Conservation (phyloP, 1,140 invertebrate species). For the Drosophila bocki region DNA sequence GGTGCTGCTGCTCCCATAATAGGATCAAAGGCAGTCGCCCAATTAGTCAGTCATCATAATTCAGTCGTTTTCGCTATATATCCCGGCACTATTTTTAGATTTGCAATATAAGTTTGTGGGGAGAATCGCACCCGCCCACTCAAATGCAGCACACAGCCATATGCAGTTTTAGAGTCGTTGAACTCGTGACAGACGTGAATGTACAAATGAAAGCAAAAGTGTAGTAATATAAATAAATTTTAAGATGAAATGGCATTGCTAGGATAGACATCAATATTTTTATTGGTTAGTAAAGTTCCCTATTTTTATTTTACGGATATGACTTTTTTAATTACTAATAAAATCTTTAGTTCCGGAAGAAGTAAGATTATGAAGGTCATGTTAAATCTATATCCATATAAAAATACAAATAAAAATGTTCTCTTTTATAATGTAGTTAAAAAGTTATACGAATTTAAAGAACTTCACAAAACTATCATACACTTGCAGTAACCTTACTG, state of each 20-base stretch:
- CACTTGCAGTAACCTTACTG: neutral
- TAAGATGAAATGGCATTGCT: slow-evolving; percentile 11
- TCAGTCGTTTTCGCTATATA: slow-evolving; percentile 10
- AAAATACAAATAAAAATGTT: neutral
- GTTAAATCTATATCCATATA: neutral
- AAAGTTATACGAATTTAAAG: neutral
- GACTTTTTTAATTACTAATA: neutral
- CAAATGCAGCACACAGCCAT: slow-evolving; percentile 8
- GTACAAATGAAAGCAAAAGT: slow-evolving; percentile 50
- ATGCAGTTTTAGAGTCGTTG: slow-evolving; percentile 44
- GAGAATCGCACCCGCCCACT: slow-evolving; percentile 10
- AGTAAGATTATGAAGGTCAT: neutral
- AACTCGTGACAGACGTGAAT: slow-evolving; percentile 17
- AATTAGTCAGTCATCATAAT: slow-evolving; percentile 54
- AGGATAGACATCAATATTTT: slow-evolving; percentile 3
- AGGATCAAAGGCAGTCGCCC: slow-evolving; percentile 52
- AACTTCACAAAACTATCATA: neutral
- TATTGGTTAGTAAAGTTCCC: neutral
- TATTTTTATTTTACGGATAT: neutral
- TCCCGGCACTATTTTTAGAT: slow-evolving; percentile 37
- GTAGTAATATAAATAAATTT: neutral
- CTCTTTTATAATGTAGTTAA: no score
- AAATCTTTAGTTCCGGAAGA: neutral
- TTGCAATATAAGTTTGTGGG: neutral
- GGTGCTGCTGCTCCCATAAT: slow-evolving; percentile 37